Conservation (phyloP, 2,888 invertebrate genomes). For the Rhamphomyia laevipes region DNA sequence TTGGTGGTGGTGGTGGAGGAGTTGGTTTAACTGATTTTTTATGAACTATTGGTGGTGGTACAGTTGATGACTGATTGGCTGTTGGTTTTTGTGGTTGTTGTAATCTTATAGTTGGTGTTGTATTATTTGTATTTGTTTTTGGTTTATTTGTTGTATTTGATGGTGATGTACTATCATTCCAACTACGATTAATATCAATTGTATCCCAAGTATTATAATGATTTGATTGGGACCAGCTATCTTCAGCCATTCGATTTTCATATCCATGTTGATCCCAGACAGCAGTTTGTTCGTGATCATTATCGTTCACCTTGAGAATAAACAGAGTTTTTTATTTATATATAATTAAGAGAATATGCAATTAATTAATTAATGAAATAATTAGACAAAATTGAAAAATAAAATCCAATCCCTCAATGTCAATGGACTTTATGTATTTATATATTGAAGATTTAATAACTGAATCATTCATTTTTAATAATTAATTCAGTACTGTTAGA, state of each 20-base stretch:
- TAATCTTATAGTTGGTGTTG: slow-evolving; percentile 10
- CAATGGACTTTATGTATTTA: too few species aligned
- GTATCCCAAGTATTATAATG: slow-evolving; percentile 16
- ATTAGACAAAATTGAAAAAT: too few species aligned
- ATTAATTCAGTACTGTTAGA: too few species aligned
- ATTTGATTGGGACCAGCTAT: slow-evolving; percentile 19
- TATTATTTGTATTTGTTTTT: slow-evolving; percentile 24
- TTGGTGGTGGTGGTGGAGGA: slow-evolving; percentile 19
- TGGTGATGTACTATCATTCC: slow-evolving; percentile 36
- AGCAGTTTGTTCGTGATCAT: slow-evolving; percentile 34
- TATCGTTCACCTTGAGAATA: too few species aligned
- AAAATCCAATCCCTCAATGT: too few species aligned
- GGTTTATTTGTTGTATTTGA: slow-evolving; percentile 22
- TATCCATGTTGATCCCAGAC: slow-evolving; percentile 35
- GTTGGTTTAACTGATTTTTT: slow-evolving; percentile 16
- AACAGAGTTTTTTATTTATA: too few species aligned
- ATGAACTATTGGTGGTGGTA: slow-evolving; percentile 20
- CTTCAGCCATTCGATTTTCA: slow-evolving; percentile 15
- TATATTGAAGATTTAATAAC: too few species aligned
- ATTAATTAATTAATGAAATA: too few species aligned
- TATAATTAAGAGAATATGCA: too few species aligned
- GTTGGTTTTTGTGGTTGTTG: slow-evolving; percentile 16
- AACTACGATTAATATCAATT: slow-evolving; percentile 32
- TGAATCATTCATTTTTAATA: too few species aligned
- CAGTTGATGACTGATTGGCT: slow-evolving; percentile 14